These are phyloP conservation scores for Drosophila sechellia DNA, from an alignment of 1,140 invertebrate genomes.

Conservation along the genomic window DNA sequence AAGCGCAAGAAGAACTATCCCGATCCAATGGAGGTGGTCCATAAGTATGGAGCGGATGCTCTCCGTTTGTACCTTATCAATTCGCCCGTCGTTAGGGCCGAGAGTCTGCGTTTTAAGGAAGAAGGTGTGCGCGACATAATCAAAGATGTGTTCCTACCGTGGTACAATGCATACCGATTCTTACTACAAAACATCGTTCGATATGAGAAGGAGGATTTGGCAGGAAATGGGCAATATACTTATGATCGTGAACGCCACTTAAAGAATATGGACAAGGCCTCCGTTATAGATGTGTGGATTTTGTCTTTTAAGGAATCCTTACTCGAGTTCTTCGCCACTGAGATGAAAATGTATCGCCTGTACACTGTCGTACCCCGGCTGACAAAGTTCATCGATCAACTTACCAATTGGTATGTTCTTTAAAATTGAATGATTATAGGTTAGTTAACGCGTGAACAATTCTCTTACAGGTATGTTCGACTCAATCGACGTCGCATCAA, in stretches of 20 bases:
- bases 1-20: slow-evolving; percentile 99
- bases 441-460: no score
- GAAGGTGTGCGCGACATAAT: slow-evolving; percentile 98
- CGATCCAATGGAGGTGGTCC: slow-evolving; percentile 95
- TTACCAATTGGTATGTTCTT: slow-evolving; percentile 94
- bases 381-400: slow-evolving; percentile 98
- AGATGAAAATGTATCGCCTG: slow-evolving; percentile 97
- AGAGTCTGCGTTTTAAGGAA: slow-evolving; percentile 98
- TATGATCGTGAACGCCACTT: slow-evolving; percentile 87
- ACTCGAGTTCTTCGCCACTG: slow-evolving; percentile 93
- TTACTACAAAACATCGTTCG: slow-evolving; percentile 96
- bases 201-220: slow-evolving; percentile 90
- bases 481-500: slow-evolving; percentile 98
- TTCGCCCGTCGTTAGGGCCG: slow-evolving; percentile 98
- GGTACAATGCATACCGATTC: slow-evolving; percentile 99
- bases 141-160: slow-evolving; percentile 99
- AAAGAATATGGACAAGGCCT: slow-evolving; percentile 85
- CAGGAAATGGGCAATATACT: slow-evolving; percentile 85
- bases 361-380: slow-evolving; percentile 98
- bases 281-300: slow-evolving; percentile 99
- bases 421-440: neutral
- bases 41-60: slow-evolving; percentile 98
- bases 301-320: slow-evolving; percentile 97
- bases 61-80: slow-evolving; percentile 98
- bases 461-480: slow-evolving; percentile 90